Evolutionary conservation across 2,888 invertebrate genomes (phyloP).

Genomic region (Nemotelus pantherinus): DNA sequence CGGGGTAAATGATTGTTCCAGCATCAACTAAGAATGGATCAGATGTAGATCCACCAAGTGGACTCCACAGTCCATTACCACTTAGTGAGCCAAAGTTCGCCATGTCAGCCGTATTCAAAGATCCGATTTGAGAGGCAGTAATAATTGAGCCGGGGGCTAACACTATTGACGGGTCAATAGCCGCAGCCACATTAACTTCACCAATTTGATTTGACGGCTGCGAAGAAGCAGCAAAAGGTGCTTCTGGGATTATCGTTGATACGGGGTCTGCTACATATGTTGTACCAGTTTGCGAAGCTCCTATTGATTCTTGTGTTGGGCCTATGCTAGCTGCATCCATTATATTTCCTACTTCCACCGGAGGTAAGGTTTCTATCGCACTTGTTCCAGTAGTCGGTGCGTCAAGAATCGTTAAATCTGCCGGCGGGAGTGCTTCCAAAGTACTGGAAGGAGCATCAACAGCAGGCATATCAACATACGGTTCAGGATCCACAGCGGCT

Average conservation of each 20-base stretch:
- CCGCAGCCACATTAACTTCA: not conserved
- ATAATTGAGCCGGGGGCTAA: constrained; percentile 1
- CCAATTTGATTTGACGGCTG: too few species aligned
- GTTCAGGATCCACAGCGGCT: not conserved
- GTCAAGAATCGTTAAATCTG: not conserved
- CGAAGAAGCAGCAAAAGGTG: too few species aligned
- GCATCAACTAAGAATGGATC: too few species aligned
- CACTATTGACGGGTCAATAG: not conserved
- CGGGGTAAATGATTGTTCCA: too few species aligned
- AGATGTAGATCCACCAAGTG: too few species aligned
- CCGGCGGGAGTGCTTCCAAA: constrained; percentile 11
- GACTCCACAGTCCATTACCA: too few species aligned
- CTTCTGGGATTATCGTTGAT: too few species aligned
- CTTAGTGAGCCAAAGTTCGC: too few species aligned
- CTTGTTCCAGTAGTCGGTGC: constrained; percentile 16
- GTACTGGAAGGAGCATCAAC: not conserved
- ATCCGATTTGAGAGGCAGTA: not conserved
- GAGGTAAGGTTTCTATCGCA: constrained; percentile 20
- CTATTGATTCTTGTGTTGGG: not conserved
- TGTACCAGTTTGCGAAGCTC: too few species aligned
- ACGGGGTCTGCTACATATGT: too few species aligned
- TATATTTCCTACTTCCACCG: constrained; percentile 6
- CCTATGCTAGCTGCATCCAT: not conserved
- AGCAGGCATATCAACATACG: constrained; percentile 2
- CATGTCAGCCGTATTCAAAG: too few species aligned